Conservation (phyloP, 2,888 invertebrate genomes). For the Melanophora roralis region DNA sequence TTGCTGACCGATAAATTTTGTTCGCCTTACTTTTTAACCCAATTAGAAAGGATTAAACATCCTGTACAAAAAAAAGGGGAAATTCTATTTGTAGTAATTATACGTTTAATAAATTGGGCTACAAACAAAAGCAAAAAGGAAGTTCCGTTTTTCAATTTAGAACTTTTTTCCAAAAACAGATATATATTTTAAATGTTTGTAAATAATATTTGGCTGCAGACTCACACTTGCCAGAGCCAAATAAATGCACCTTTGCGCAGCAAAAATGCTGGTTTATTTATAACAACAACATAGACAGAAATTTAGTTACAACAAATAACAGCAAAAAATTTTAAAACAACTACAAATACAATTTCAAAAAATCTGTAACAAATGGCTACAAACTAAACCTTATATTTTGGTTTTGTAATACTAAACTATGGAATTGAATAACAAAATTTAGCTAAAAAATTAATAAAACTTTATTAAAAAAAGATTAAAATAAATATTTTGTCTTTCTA, state of each 20-base stretch:
- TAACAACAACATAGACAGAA: not conserved
- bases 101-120: not conserved
- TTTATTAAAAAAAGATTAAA: not conserved
- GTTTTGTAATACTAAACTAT: conserved; percentile 17
- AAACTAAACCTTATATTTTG: conserved; percentile 52
- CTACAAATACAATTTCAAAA: not conserved
- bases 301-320: no score
- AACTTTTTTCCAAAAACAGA: not conserved
- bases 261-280: conserved; percentile 4
- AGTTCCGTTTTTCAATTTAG: conserved; percentile 50
- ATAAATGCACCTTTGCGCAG: conserved; percentile 28
- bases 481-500: conserved; percentile 28
- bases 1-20: conserved; percentile 18
- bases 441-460: not conserved
- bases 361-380: conserved; percentile 50
- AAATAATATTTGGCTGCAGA: not conserved
- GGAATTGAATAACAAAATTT: not conserved
- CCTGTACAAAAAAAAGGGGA: conserved; percentile 57
- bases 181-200: no score
- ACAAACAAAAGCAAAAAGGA: conserved; percentile 37
- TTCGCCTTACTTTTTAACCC: conserved; percentile 15
- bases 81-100: conserved; percentile 57
- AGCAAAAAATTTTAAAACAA: not conserved
- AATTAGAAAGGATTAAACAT: conserved; percentile 54
- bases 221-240: not conserved